Evolutionary conservation across 2,113 vertebrate genomes (phyloP).

Genomic region (Muscicapa adusta): DNA sequence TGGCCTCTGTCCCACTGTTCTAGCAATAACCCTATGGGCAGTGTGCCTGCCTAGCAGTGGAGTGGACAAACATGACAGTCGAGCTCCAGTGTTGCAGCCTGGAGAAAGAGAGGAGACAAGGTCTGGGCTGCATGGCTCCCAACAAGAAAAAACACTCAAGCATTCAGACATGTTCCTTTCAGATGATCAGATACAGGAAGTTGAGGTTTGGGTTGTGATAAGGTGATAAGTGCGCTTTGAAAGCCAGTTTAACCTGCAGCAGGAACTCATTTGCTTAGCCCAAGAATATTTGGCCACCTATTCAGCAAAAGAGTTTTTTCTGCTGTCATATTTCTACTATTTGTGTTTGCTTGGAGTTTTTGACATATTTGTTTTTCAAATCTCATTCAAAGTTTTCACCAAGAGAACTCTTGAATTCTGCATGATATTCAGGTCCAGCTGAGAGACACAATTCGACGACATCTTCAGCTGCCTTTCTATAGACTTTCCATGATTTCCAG

Average conservation of each 20-base stretch:
- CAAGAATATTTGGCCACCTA: background rate
- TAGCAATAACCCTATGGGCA: background rate
- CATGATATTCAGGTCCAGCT: background rate
- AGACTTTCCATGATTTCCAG: background rate
- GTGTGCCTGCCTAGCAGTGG: background rate
- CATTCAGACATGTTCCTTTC: background rate
- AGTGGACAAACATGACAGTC: background rate
- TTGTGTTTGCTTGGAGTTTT: background rate
- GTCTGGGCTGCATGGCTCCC: background rate
- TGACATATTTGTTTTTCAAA: background rate
- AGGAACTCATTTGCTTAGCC: background rate
- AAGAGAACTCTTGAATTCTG: background rate
- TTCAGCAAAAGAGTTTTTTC: background rate
- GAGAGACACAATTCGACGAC: background rate
- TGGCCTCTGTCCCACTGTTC: background rate
- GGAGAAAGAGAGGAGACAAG: background rate
- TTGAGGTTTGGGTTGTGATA: background rate
- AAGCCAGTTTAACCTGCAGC: background rate
- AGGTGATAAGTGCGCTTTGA: background rate
- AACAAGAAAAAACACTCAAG: background rate
- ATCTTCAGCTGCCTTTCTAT: background rate
- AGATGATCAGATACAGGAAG: background rate
- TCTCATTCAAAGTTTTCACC: background rate
- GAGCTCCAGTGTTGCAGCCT: background rate
- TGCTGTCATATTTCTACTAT: background rate